Evolutionary conservation across 1,140 invertebrate species (phyloP), one percentile per base, ranked within the genome.

Genomic region (Conus betulinus): DNA sequence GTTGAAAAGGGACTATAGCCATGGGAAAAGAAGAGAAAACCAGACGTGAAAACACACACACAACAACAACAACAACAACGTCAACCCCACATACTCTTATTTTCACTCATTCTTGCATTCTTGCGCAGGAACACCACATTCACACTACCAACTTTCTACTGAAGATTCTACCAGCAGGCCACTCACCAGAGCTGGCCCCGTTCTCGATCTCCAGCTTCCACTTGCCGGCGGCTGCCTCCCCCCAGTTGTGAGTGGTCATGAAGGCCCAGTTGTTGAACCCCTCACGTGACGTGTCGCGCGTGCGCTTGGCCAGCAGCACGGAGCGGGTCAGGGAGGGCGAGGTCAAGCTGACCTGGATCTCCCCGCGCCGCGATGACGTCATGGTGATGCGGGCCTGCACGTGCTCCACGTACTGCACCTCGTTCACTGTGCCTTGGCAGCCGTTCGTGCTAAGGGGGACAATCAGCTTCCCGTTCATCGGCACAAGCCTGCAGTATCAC

Each of bases 171-270:
- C 57, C 57, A 15, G 15, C 15, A 60, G 57, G 57, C 57, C 67
- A 92, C 92, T 92, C 89, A 93, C 92, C 91, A 25, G 91, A 91
- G 87, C 90, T 91, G 71, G 89, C 92, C 67, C 91, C 91, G 90
- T 94, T 95, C 88, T 94, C 92, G 53, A 99, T 98, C 96, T 99
- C 98, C 78, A 99, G 96, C 87, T 96, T 96, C 99, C 99, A 99
- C 71, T 96, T 97, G 25, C 99, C 99, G 93, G 98, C 97, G 0
- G 99, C 98, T 95, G 99, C 98, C 95, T 99, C 99, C 76, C 98
- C 99, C 99, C 99, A 99, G 13, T 98, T 99, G 93, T 99, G 99
- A 5, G 99, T 99, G 5, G 99, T 99, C 99, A 99, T 99, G 95
- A 99, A 99, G 5, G 99, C 99, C 99, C 99, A 99, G 95, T 99